These are phyloP conservation scores for Troilus luridus DNA, from an alignment of 2,888 invertebrate species.

Conservation along the genomic window DNA sequence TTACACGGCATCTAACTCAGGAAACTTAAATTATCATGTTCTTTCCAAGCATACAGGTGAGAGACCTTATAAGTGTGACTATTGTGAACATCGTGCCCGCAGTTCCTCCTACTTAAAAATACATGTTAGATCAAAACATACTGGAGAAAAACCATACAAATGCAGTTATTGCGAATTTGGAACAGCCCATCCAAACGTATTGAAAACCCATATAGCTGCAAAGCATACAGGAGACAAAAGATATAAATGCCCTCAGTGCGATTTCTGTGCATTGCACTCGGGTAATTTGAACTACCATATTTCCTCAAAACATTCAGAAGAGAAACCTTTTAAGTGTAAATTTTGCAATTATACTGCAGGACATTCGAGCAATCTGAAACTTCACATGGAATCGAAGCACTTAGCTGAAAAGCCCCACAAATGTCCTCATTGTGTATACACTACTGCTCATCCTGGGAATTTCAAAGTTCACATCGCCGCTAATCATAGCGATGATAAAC, in stretches of 20 bases:
- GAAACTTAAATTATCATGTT: constrained; percentile 51
- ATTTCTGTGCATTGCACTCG: constrained; percentile 39
- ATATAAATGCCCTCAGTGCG: constrained; percentile 46
- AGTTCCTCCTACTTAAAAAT: constrained; percentile 52
- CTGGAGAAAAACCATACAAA: constrained; percentile 51
- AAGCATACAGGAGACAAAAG: constrained; percentile 54
- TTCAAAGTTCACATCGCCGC: constrained; percentile 47
- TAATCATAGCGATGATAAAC: constrained; percentile 28
- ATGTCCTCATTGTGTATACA: constrained; percentile 40
- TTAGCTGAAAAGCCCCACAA: constrained; percentile 39
- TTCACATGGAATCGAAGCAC: constrained; percentile 53
- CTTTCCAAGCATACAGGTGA: constrained; percentile 52
- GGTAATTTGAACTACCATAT: constrained; percentile 55
- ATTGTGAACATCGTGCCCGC: constrained; percentile 51
- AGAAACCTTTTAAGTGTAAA: constrained; percentile 53
- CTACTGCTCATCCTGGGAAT: constrained; percentile 53
- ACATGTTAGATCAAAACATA: constrained; percentile 48
- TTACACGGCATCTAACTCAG: constrained; percentile 43
- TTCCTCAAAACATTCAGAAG: constrained; percentile 43
- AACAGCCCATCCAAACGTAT: constrained; percentile 49
- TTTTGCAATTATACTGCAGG: constrained; percentile 52
- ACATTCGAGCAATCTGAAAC: constrained; percentile 49
- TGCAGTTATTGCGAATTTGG: constrained; percentile 42
- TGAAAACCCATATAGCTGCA: constrained; percentile 51
- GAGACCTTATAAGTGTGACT: constrained; percentile 54